Evolutionary conservation across 2,113 vertebrate species (phyloP), one percentile per base, ranked within the genome.

Genomic region (Ondatra zibethicus): DNA sequence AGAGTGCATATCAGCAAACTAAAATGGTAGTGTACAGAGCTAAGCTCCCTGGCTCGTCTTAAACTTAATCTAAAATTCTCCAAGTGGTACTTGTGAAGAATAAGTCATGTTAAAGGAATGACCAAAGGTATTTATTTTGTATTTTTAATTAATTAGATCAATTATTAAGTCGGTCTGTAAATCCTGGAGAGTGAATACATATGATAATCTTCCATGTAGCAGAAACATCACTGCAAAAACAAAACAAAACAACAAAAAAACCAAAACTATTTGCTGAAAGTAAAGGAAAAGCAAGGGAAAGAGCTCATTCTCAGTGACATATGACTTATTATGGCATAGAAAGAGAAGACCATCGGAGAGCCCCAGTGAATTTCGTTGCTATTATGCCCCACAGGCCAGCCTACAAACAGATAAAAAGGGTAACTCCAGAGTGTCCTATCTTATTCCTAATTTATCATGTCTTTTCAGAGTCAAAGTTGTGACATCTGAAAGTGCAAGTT

Each of bases 401-500:
- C 92, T 93, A 96, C 93, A 23, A 87, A 7, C 3, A 1, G 7
- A 88, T 52, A 88, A 91, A 94, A 45, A 92, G 36, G 63, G 73
- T 96, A 92, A 96, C 25, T 81, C 92, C 42, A 33, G 72, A 92
- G 10, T 45, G 81, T 94, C 75, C 86, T 31, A 78, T 25, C 3
- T 73, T 92, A 50, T 86, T 63, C 27, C 87, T 68, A 50, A 58
- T 31, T 96, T 77, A 10, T 21, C 7, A 25, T 81, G 11, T 93
- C 25, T n/a, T 93, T 50, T 82, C 76, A 89, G 36, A 89, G 0
- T 96, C 80, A 87, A 90, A 89, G 19, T 47, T 96, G 16, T 90
- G 11, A 95, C 10, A 95, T 65, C 96, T 93, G 45, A 96, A 98
- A 97, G 97, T 23, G 33, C 75, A 98, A 86, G 52, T 97, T 95